Evolutionary conservation across 2,797 vertebrate species (phyloP).

Genomic region (Emydoidea blandingii): DNA sequence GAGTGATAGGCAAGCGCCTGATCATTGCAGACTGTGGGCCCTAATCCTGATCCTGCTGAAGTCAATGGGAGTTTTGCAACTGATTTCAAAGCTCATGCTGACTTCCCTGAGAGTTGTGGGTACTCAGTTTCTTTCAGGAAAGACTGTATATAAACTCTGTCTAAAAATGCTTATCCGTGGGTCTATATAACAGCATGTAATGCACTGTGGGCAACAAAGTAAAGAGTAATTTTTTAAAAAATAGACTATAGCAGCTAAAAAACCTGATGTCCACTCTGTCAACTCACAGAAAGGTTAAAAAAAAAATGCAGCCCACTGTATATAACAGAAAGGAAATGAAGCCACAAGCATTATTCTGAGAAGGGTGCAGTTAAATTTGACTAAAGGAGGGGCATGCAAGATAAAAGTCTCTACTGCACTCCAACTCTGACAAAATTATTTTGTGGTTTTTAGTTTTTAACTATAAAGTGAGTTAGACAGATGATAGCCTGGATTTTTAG

Average conservation of each 20-base stretch:
- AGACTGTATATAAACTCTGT: not conserved
- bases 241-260: not conserved
- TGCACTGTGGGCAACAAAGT: not conserved
- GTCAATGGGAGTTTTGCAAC: not conserved
- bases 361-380: not conserved
- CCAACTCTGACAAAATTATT: not conserved
- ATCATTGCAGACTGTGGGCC: not conserved
- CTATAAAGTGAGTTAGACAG: not conserved
- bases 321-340: not conserved
- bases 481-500: not conserved
- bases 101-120: not conserved
- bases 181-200: not conserved
- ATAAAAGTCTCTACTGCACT: not conserved
- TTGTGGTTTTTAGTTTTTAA: not conserved
- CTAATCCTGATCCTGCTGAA: not conserved
- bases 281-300: not conserved
- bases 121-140: not conserved
- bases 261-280: not conserved
- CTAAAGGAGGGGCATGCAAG: not conserved
- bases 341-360: not conserved
- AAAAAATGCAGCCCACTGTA: not conserved
- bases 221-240: not conserved
- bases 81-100: not conserved
- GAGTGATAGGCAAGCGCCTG: not conserved
- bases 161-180: not conserved